phyloP scores from a whole-genome alignment of 2,113 vertebrate genomes.

The Zosterops hypoxanthus region DNA sequence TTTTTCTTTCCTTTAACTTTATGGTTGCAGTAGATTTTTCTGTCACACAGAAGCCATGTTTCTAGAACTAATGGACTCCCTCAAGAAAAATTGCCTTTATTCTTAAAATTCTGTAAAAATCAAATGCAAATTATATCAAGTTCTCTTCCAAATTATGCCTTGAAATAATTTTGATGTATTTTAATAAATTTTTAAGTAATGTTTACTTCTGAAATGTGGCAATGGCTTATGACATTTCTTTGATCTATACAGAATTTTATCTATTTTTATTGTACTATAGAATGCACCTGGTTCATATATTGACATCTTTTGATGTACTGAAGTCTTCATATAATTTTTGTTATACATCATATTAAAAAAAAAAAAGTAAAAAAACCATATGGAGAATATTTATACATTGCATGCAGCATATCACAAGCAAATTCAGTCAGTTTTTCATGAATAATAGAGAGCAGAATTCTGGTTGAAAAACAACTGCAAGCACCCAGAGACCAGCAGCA shows the following conservation, averaged over 20 bases:
- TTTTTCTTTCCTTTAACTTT: neutral
- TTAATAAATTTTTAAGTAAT: constrained; percentile 66
- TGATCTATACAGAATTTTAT: constrained; percentile 53
- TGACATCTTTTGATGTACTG: constrained; percentile 64
- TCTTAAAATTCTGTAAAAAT: constrained; percentile 5
- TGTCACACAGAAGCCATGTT: neutral
- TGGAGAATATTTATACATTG: constrained; percentile 28
- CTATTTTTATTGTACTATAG: constrained; percentile 55
- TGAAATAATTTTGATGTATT: constrained; percentile 52
- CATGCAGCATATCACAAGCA: constrained; percentile 18
- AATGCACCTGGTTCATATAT: constrained; percentile 21
- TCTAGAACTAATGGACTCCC: neutral
- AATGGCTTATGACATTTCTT: constrained; percentile 40
- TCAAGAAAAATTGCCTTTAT: neutral
- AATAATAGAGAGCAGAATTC: constrained; percentile 51
- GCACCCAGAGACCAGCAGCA: neutral
- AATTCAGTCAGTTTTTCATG: constrained; percentile 45
- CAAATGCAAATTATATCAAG: neutral
- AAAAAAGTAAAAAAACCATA: constrained; percentile 10
- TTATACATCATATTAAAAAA: neutral
- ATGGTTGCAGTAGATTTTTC: neutral
- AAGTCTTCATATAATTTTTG: constrained; percentile 38
- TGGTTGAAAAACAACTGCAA: neutral
- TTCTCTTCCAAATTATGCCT: constrained; percentile 31
- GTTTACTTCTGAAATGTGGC: constrained; percentile 46